Base-by-base conservation (phyloP, 2,888 invertebrate genomes). In the Drosophila affinis region DNA sequence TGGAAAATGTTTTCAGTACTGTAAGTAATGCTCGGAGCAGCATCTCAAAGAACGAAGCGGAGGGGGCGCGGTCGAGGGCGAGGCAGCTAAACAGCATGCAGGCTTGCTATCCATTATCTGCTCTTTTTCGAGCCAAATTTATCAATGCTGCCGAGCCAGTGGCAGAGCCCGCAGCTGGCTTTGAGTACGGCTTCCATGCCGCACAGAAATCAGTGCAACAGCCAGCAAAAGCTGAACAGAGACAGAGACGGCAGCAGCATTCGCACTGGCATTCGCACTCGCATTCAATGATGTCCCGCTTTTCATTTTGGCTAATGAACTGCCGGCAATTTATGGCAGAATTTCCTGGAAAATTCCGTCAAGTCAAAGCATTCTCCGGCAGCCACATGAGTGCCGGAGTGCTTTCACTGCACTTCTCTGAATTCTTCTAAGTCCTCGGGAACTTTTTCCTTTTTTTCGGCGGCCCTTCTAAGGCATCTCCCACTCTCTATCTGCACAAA, bases 1-100 rank as follows among this genome's bases (percentile, higher is more conserved):
- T 90, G 89, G 89, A 90, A 89, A 90, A 90, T 89, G 78, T 78
- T 85, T 84, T 76, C 62, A 71, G 71, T 74, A 81, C 80, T 29
- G 9, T 29, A 72, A 81, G 74, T 57, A 56, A 68, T 18, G 63
- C 63, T 48, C 51, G 14, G 9, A 51, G 45, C 45, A 55, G 34
- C 58, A 68, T 53, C 62, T 44, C 45, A 62, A 68, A 46, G 62
- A 44, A 27, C 9, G n/a, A 55, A 14, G 59, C 46, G 21, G n/a
- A n/a, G n/a, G n/a, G n/a, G n/a, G n/a, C n/a, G n/a, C n/a, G n/a
- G n/a, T n/a, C n/a, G n/a, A n/a, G n/a, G n/a, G 10, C 5, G 34
- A 32, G 12, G 51, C 9, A 57, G 72, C 75, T 64, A 57, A 68
- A 69, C 62, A 49, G 51, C 59, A 57, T 54, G 45, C 71, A 54